Evolutionary conservation across 1,140 invertebrate genomes (phyloP).

Genomic region (Drosophila neocordata): DNA sequence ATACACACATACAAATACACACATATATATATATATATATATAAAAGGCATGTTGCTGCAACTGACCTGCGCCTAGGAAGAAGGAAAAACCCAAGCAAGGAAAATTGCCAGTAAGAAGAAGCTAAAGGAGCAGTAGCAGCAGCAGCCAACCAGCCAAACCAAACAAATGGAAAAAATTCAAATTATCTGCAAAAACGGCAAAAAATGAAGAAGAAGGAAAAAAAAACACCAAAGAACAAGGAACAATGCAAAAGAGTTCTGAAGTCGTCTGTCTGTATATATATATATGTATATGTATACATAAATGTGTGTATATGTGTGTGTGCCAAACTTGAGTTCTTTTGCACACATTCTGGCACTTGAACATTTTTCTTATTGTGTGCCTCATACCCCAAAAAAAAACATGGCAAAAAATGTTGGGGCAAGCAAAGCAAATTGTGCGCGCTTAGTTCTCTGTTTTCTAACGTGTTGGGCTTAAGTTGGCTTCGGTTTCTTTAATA

Average conservation of each 20-base stretch:
- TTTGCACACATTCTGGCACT: constrained; percentile 79
- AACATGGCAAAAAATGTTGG: neutral
- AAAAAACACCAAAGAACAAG: constrained; percentile 19
- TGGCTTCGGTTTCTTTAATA: constrained; percentile 62
- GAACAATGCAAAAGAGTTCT: constrained; percentile 10
- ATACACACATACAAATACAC: neutral
- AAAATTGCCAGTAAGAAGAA: neutral
- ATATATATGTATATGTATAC: neutral
- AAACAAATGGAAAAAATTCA: constrained; percentile 78
- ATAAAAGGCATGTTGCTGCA: constrained; percentile 55
- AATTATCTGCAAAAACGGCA: constrained; percentile 68
- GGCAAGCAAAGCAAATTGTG: constrained; percentile 60
- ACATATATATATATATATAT: neutral
- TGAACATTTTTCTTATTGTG: constrained; percentile 78
- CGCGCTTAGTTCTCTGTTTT: constrained; percentile 57
- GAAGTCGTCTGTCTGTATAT: constrained; percentile 10
- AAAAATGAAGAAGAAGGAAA: constrained; percentile 42
- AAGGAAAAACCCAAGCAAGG: constrained; percentile 5
- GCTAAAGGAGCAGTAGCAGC: neutral
- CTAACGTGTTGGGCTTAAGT: constrained; percentile 80
- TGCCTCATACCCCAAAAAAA: constrained; percentile 9
- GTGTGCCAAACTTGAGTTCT: constrained; percentile 76
- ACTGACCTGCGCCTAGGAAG: constrained; percentile 54
- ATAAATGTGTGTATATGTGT: constrained; percentile 17
- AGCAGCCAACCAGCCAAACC: constrained; percentile 51